phyloP scores from a whole-genome alignment of 2,888 invertebrate genomes.

The Ethmia dodecea region DNA sequence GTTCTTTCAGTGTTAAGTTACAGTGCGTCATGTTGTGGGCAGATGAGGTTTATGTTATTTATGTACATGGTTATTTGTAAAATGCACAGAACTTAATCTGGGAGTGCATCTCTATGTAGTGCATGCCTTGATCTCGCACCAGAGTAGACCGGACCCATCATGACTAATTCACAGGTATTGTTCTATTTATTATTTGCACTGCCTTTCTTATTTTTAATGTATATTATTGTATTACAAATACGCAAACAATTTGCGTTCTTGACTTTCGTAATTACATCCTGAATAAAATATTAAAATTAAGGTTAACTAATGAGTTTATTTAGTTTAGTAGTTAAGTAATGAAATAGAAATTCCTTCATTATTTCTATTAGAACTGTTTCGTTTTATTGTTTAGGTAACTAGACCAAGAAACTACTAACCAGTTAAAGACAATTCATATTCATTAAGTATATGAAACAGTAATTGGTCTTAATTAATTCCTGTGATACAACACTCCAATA shows the following conservation, averaged over 20 bases:
- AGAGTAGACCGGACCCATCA: conserved; percentile 56
- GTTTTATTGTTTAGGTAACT: too few relatives aligned
- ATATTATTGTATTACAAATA: background rate
- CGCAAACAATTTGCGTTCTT: too few relatives aligned
- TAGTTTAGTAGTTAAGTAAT: background rate
- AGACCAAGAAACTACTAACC: too few relatives aligned
- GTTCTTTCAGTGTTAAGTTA: conserved; percentile 67
- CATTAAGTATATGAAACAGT: too few relatives aligned
- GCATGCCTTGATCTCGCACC: conserved; percentile 69
- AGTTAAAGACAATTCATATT: too few relatives aligned
- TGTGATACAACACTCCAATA: too few relatives aligned
- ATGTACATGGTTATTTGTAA: conserved; percentile 62
- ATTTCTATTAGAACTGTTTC: too few relatives aligned
- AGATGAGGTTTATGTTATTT: conserved; percentile 60
- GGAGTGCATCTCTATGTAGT: conserved; percentile 66
- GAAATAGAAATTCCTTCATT: too few relatives aligned
- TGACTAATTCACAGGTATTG: conserved; percentile 81
- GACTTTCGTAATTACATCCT: too few relatives aligned
- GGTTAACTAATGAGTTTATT: background rate
- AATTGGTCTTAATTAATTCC: too few relatives aligned
- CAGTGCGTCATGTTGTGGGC: conserved; percentile 68
- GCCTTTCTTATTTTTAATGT: conserved; percentile 23
- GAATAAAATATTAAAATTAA: too few relatives aligned
- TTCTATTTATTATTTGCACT: conserved; percentile 43
- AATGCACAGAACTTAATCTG: conserved; percentile 61